Conservation (phyloP, 2,888 invertebrate species). For the Drosophila buzzatii region DNA sequence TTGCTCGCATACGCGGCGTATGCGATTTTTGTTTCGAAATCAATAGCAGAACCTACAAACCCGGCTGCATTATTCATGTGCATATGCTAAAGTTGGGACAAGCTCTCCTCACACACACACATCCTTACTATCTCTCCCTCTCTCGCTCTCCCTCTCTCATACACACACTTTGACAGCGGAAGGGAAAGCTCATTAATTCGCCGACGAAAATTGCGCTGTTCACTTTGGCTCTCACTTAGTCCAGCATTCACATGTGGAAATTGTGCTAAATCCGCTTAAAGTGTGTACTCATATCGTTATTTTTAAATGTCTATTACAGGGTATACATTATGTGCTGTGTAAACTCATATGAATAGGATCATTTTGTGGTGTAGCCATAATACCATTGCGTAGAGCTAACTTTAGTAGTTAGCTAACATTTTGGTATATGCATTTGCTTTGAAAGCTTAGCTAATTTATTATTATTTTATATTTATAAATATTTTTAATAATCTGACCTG, state of each 20-base stretch:
- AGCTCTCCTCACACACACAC: conserved; percentile 32
- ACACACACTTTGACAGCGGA: conserved; percentile 13
- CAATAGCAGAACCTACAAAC: conserved; percentile 68
- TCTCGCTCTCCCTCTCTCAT: background rate
- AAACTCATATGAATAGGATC: background rate
- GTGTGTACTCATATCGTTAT: background rate
- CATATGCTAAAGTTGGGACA: conserved; percentile 56
- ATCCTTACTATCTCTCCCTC: background rate
- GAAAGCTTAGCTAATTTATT: background rate
- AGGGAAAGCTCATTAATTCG: conserved; percentile 66
- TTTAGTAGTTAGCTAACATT: background rate
- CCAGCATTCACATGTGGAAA: conserved; percentile 19
- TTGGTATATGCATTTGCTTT: background rate
- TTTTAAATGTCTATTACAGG: background rate
- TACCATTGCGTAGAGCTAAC: too few species aligned
- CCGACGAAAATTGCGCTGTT: conserved; percentile 60
- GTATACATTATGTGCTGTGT: background rate
- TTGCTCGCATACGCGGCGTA: conserved; percentile 33
- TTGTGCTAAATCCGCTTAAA: conserved; percentile 12
- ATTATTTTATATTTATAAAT: too few species aligned
- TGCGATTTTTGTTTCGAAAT: conserved; percentile 64
- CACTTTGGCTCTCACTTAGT: conserved; percentile 54
- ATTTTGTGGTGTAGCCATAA: background rate
- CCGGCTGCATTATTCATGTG: conserved; percentile 74
- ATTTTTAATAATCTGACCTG: too few species aligned